A percentile compares a stretch with the other conserved stretches of the same genome.
Evolutionary conservation across 1,140 invertebrate species (phyloP).

Genomic region (Musca vetustissima): DNA sequence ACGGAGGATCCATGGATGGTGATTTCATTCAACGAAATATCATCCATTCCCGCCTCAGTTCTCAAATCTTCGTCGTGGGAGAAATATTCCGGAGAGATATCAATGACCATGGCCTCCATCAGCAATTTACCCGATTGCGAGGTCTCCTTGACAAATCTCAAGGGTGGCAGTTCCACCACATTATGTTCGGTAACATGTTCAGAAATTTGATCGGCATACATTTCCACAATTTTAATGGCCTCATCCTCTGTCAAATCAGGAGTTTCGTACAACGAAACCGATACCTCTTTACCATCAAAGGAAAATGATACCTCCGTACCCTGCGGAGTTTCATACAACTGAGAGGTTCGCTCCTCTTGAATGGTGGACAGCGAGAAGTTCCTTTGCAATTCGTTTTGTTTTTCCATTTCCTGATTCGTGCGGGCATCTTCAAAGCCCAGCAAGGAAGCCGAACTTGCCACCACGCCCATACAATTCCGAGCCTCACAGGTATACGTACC

Average conservation of each 20-base stretch:
- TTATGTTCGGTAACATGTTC: conserved; percentile 87
- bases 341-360: conserved; percentile 85
- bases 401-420: conserved; percentile 55
- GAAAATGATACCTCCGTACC: conserved; percentile 85
- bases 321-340: conserved; percentile 78
- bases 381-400: conserved; percentile 62
- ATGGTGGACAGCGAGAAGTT: conserved; percentile 85
- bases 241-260: conserved; percentile 89
- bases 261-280: conserved; percentile 87
- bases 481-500: conserved; percentile 94
- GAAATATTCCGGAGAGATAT: conserved; percentile 84
- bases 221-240: conserved; percentile 87
- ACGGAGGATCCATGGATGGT: conserved; percentile 55
- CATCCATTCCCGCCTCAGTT: conserved; percentile 83
- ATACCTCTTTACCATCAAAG: conserved; percentile 89
- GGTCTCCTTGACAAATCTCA: conserved; percentile 85
- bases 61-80: conserved; percentile 75
- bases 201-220: conserved; percentile 89
- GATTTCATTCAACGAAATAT: conserved; percentile 73
- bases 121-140: conserved; percentile 81
- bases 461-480: conserved; percentile 87
- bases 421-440: conserved; percentile 80
- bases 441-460: conserved; percentile 83
- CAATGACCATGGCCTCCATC: conserved; percentile 89
- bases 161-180: conserved; percentile 82